Base-by-base conservation (phyloP, 2,797 vertebrate genomes). In the Champsocephalus esox region DNA sequence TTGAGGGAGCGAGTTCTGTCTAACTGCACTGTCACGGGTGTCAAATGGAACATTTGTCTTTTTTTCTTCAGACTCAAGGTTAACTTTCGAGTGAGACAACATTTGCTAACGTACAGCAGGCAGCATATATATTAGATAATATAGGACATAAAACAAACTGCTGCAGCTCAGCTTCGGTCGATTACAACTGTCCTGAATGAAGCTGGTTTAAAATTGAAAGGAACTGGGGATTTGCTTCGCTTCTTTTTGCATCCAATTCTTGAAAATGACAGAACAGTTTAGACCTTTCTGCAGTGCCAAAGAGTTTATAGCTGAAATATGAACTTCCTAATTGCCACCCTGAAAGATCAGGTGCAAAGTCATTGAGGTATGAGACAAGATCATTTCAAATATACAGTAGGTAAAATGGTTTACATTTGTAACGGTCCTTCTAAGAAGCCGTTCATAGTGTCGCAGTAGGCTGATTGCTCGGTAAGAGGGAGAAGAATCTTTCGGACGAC, bases 41-140 rank as follows among this genome's bases (percentile, higher is more conserved):
- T 49, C 56, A 64, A 77, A 85, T 79, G 67, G 81, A 32, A 65
- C 73, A 73, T 65, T 70, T 64, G 70, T 61, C 76, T 89, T 77
- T 16, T 73, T 58, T 70, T 75, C 70, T 77, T 17, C 12, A 21
- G 55, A 64, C 54, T 64, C 66, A 87, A 89, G 85, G 76, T 84
- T 64, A 77, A 60, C 76, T 32, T 19, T 73, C 48, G 24, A 4
- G 14, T 49, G 60, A 64, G 76, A 72, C 68, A 70, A 66, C 62
- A 24, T 46, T 61, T 58, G 12, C 61, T 58, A 38, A 54, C 24
- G 0, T 34, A 14, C 46, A 19, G 60, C 45, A 64, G 74, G 64
- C 49, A 64, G 74, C 12, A 45, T 24, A 19, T 13, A 3, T 32
- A 50, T 61, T 46, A 21, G 2, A 21, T 54, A 66, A 59, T 66